These are phyloP conservation scores for Sceloporus undulatus DNA, from an alignment of 2,113 vertebrate genomes.

Conservation along the genomic window DNA sequence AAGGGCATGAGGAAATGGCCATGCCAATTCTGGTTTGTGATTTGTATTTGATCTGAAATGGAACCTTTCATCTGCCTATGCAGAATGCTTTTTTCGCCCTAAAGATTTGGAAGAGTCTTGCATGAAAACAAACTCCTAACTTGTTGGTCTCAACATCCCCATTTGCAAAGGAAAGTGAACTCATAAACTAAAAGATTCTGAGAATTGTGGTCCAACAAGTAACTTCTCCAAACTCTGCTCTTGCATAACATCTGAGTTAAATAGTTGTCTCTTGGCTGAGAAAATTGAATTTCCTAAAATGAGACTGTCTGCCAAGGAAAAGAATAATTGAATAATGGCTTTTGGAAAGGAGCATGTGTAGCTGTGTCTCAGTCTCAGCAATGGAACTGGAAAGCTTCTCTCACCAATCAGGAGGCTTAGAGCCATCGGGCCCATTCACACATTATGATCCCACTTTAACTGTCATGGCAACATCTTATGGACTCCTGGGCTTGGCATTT, in stretches of 20 bases:
- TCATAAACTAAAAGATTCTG: no score
- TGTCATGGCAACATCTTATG: no score
- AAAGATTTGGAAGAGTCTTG: constrained; percentile 35
- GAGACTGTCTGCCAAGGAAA: not conserved
- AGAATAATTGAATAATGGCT: not conserved
- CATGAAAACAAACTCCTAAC: not conserved
- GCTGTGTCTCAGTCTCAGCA: no score
- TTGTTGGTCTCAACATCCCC: not conserved
- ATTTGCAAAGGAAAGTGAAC: no score
- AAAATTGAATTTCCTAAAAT: not conserved
- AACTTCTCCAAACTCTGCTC: no score
- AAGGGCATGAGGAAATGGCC: constrained; percentile 43
- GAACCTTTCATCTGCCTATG: constrained; percentile 72
- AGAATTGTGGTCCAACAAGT: no score
- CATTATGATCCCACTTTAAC: no score
- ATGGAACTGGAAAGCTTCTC: no score
- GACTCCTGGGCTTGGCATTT: no score
- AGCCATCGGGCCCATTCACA: no score
- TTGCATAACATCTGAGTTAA: not conserved
- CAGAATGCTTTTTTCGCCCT: constrained; percentile 58
- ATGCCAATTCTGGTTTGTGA: constrained; percentile 70
- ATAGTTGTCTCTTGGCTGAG: not conserved
- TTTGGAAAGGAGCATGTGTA: no score
- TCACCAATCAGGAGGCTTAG: no score
- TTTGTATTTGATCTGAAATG: constrained; percentile 69